phyloP scores from a whole-genome alignment of 2,113 vertebrate genomes.

The Oryctolagus cuniculus region DNA sequence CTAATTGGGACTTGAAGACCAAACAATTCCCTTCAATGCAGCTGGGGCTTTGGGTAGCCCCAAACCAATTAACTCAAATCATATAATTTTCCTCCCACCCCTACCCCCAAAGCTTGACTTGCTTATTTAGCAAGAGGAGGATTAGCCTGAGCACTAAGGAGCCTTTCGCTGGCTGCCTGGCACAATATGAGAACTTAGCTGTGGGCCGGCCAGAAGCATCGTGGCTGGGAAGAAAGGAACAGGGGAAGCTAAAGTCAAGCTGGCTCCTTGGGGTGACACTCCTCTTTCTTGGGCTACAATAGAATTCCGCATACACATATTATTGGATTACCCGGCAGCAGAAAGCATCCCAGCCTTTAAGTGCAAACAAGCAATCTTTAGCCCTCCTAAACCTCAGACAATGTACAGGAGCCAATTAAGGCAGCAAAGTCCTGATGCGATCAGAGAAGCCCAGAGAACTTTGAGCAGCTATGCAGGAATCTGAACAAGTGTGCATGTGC shows the following conservation, averaged over 20 bases:
- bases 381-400: slow-evolving; percentile 72
- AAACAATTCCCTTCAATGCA: slow-evolving; percentile 86
- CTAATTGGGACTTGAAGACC: slow-evolving; percentile 88
- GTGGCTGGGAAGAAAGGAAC: slow-evolving; percentile 77
- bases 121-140: slow-evolving; percentile 86
- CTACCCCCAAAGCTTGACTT: slow-evolving; percentile 85
- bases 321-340: slow-evolving; percentile 82
- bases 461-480: neutral
- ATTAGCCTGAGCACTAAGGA: slow-evolving; percentile 85
- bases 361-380: slow-evolving; percentile 66
- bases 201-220: slow-evolving; percentile 80
- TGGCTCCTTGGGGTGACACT: slow-evolving; percentile 75
- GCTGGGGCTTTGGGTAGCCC: slow-evolving; percentile 86
- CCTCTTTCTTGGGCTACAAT: slow-evolving; percentile 80
- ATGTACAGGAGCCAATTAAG: slow-evolving; percentile 68
- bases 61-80: slow-evolving; percentile 90
- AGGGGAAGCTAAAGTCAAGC: slow-evolving; percentile 81
- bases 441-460: slow-evolving; percentile 60
- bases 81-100: slow-evolving; percentile 83
- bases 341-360: slow-evolving; percentile 8
- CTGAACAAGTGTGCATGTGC: neutral
- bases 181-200: slow-evolving; percentile 80
- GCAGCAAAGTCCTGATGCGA: slow-evolving; percentile 48
- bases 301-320: slow-evolving; percentile 81
- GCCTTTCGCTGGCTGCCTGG: slow-evolving; percentile 81